Evolutionary conservation across 2,888 invertebrate species (phyloP), one percentile per base, ranked within the genome.

Genomic region (Cerastoderma edule): DNA sequence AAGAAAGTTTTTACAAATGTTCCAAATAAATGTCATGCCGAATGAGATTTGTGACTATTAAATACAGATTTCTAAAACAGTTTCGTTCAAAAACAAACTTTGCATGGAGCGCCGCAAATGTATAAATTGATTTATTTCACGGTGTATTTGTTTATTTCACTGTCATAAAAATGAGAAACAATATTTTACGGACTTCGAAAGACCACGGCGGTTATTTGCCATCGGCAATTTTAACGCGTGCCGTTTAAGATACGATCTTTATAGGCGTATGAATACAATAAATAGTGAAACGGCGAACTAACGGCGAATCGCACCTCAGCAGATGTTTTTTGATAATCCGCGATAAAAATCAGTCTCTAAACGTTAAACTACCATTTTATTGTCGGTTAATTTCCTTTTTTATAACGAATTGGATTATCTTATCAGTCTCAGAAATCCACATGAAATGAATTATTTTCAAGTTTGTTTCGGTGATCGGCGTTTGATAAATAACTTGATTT

Each of bases 251-350:
- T 80, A 77, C 60, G 32, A 80, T 80, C 80, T 80, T 77, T 80
- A 80, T 80, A n/a, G 48, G 80, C 72, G 56, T 56, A 72, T 56
- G 54, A 75, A 67, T 68, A 76, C 67, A 74, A 80, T 63, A 68
- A 73, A 57, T 48, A 44, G 68, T 53, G 60, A 66, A 63, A 48
- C 48, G 60, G 68, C 71, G 66, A 64, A 68, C 75, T 77, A 57
- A 71, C 71, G 69, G 64, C 72, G 72, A 75, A 66, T 72, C 72
- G 56, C 80, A 73, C 67, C 72, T 69, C 5, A 39, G 76, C 76
- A 77, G 80, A 72, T 77, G 77, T 69, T 80, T 56, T 60, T 35
- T 54, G 68, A 66, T 77, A 80, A 80, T 80, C 77, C 80, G 67
- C 48, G 72, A 72, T 77, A 76, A 67, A 63, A 80, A 77, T 72